phyloP scores from a whole-genome alignment of 2,113 vertebrate genomes.

The Oreotrochilus melanogaster region DNA sequence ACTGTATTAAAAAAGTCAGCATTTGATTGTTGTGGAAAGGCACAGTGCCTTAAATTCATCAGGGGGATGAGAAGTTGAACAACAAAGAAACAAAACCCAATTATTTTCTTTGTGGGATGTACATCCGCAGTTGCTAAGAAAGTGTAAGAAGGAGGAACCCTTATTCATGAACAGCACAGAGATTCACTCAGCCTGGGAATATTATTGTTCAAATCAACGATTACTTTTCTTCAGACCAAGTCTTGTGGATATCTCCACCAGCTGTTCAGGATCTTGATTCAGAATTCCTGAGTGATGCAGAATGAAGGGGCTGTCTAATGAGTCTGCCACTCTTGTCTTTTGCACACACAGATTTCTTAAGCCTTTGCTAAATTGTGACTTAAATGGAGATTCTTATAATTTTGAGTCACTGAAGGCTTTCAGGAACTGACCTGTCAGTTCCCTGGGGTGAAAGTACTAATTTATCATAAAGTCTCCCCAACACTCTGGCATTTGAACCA shows the following conservation, averaged over 20 bases:
- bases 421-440: background rate
- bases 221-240: background rate
- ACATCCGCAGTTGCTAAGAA: accelerated
- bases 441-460: background rate
- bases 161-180: background rate
- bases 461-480: background rate
- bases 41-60: background rate
- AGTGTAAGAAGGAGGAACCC: background rate
- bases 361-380: background rate
- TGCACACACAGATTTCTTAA: background rate
- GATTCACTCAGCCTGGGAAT: background rate
- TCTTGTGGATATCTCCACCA: background rate
- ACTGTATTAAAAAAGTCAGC: background rate
- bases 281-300: background rate
- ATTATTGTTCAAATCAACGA: background rate
- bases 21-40: background rate
- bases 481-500: background rate
- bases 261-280: background rate
- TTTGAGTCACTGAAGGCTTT: background rate
- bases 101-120: background rate
- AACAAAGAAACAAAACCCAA: background rate
- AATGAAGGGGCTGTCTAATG: background rate
- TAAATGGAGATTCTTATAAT: background rate
- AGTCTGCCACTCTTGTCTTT: background rate
- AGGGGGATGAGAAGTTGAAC: background rate